Base-by-base conservation (phyloP, 2,888 invertebrate species). In the Drosophila pullipes region DNA sequence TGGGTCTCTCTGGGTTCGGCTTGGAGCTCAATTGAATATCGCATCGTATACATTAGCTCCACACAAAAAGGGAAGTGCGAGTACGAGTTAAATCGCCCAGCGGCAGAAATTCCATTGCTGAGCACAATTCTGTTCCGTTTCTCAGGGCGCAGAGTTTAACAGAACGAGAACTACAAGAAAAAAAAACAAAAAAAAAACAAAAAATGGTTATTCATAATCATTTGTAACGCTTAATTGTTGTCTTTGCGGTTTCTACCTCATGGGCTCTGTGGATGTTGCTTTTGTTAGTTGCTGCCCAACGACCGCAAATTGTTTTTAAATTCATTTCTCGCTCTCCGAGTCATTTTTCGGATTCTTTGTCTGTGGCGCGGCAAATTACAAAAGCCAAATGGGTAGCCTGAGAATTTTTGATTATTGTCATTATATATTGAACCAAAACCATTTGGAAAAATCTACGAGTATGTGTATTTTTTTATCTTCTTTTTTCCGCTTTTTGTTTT, bases 321-420 rank as follows among this genome's bases (percentile, higher is more conserved):
- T 89, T 90, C 87, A 83, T 90, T 86, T 83, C 82, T 77, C 82
- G 76, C 78, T 70, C 67, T 54, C 54, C 57, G 41, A 58, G 64
- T 57, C 49, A 47, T 47, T 47, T 25, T 74, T 77, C 55, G 69
- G 44, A 66, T 64, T 69, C 62, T 69, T 62, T 63, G 57, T 50
- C 60, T 25, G 70, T 37, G 53, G 54, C 47, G 72, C 89, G 87
- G 90, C 78, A 84, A 69, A 88, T 81, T 75, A 90, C 89, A 90
- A 90, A 89, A 82, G 84, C 72, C 74, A 66, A 87, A 74, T 77
- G 85, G 77, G 76, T 67, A 87, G 84, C 90, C 89, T 90, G 84
- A 86, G 87, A 90, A 86, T 89, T 86, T 89, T 84, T 90, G 87
- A 90, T 88, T 89, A 89, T 90, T 88, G 90, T 90, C 87, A 90